phyloP scores from a whole-genome alignment of 2,888 invertebrate genomes.

The Oxystoma pomonae region DNA sequence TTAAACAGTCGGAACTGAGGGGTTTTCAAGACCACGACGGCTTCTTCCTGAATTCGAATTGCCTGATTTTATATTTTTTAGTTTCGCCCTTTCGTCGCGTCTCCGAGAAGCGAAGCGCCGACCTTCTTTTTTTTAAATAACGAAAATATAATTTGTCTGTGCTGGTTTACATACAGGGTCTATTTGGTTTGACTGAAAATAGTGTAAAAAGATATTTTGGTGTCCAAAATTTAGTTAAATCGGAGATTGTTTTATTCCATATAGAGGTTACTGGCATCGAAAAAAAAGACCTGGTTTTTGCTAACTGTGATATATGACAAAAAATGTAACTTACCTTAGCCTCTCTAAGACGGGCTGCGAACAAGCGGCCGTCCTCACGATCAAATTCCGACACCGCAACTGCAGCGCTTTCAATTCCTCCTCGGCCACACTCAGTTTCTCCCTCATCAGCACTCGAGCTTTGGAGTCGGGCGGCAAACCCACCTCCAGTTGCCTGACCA shows the following conservation, averaged over 20 bases:
- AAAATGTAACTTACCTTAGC: conserved; percentile 28
- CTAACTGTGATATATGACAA: too few species aligned
- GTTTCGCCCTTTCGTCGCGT: too few species aligned
- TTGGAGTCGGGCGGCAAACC: conserved; percentile 64
- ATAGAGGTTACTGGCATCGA: too few species aligned
- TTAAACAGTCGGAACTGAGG: background rate
- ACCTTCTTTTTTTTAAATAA: too few species aligned
- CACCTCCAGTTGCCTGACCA: conserved; percentile 64
- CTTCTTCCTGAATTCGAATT: conserved; percentile 19
- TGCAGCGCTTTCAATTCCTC: conserved; percentile 66
- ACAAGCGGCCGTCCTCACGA: conserved; percentile 53
- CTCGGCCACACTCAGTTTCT: conserved; percentile 68
- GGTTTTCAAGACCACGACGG: background rate
- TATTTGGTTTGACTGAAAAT: too few species aligned
- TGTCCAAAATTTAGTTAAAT: background rate
- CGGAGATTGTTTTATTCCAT: too few species aligned
- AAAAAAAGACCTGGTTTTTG: too few species aligned
- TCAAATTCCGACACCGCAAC: conserved; percentile 64
- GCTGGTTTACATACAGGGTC: too few species aligned
- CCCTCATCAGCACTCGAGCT: conserved; percentile 61
- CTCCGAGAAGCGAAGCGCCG: too few species aligned
- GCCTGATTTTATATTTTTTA: conserved; percentile 19
- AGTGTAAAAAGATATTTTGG: too few species aligned
- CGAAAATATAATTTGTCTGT: too few species aligned
- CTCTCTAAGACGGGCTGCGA: conserved; percentile 29